Evolutionary conservation across 1,140 invertebrate species (phyloP), one percentile per base, ranked within the genome.

Genomic region (Drosophila varians): DNA sequence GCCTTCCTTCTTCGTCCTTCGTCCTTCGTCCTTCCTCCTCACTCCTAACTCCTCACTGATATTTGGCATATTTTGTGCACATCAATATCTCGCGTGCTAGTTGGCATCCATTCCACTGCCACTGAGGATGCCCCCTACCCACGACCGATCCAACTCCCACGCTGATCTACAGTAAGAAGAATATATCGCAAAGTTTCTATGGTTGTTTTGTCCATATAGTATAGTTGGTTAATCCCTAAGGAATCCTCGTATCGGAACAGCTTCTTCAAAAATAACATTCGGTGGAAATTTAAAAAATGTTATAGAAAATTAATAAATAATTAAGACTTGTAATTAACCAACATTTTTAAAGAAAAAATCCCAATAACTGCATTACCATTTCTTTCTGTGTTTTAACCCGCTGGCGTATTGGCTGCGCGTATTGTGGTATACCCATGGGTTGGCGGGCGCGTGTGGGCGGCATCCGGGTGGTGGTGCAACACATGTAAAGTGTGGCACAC

Each of bases 71-170:
- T 84, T 84, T 84, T 52, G 80, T 52, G 62, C 80, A 86, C 82
- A 84, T 84, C 80, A 84, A 84, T 84, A 84, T 84, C 83, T 87
- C 80, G 80, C 80, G 62, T 86, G 62, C 82, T 87, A 80, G 80
- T 86, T 80, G 80, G 82, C 80, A 74, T 47, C 70, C 80, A 74
- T 58, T 62, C 57, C 51, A 19, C 40, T 43, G 14, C 55, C 74
- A 60, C 46, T 16, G 6, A 21, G 12, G 6, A 14, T 25, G n/a
- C 7, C 12, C 2, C 40, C 16, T 74, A 75, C 74, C 28, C 55
- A 16, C 38, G 28, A 16, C 38, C 38, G 8, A 8, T 42, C 16
- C 38, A 42, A 19, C 19, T 16, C 38, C 38, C 38, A 42, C 14
- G 16, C 19, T 42, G 8, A 16, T 18, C 9, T 42, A 18, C 38